These are phyloP conservation scores for Apodemus sylvaticus DNA, from an alignment of 2,113 vertebrate species.

Conservation along the genomic window DNA sequence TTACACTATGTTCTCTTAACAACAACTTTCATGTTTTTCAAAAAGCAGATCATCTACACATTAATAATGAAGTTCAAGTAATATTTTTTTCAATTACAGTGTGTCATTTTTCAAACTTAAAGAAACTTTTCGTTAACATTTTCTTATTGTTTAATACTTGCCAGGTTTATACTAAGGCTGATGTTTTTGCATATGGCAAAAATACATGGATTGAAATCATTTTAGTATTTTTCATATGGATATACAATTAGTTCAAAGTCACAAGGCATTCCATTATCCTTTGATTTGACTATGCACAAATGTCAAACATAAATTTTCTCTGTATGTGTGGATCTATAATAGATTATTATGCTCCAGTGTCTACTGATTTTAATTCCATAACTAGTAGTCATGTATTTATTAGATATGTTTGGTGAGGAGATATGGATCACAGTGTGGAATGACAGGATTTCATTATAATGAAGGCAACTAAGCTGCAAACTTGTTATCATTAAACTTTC, in stretches of 20 bases:
- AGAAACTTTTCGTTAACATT: not conserved
- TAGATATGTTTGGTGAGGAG: not conserved
- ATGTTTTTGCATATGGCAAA: not conserved
- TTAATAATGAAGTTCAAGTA: not conserved
- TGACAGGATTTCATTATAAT: not conserved
- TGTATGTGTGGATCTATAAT: not conserved
- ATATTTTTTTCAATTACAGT: not conserved
- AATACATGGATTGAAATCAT: not conserved
- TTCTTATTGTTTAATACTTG: conserved; percentile 19
- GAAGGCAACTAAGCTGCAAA: not conserved
- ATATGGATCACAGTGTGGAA: not conserved
- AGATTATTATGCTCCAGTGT: not conserved
- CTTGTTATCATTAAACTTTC: not conserved
- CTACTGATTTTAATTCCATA: not conserved
- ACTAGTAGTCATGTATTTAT: not conserved
- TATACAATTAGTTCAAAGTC: not conserved
- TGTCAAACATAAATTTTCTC: not conserved
- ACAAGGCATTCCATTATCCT: not conserved
- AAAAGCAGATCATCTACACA: not conserved
- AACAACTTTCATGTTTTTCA: not conserved
- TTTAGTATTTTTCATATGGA: not conserved
- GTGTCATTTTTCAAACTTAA: not conserved
- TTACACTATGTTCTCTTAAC: not conserved
- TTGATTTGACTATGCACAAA: conserved; percentile 16
- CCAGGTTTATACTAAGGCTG: not conserved